Conservation (phyloP, 2,888 invertebrate species). For the Scaptomyza polygonia region DNA sequence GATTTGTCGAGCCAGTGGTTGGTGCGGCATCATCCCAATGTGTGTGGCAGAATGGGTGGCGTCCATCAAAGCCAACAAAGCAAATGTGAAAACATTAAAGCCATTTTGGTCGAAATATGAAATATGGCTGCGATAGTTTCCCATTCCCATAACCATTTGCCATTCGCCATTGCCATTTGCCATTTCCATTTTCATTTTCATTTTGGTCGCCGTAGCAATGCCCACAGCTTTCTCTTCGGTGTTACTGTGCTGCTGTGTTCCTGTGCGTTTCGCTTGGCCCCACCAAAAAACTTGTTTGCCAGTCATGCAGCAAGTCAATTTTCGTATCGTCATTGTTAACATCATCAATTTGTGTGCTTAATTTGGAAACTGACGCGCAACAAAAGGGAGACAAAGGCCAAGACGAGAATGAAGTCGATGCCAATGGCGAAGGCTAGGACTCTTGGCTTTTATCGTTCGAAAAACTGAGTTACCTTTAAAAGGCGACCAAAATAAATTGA, state of each 20-base stretch:
- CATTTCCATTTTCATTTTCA: conserved; percentile 52
- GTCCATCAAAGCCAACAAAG: conserved; percentile 78
- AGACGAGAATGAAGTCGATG: conserved; percentile 10
- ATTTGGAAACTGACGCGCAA: conserved; percentile 80
- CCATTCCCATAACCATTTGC: conserved; percentile 9
- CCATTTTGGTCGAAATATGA: conserved; percentile 64
- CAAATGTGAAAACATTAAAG: conserved; percentile 81
- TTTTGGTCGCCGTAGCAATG: conserved; percentile 49
- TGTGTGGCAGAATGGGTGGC: conserved; percentile 4
- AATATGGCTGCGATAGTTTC: conserved; percentile 67
- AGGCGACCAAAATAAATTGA: conserved; percentile 68
- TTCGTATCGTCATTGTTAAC: conserved; percentile 78
- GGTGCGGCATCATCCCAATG: conserved; percentile 17
- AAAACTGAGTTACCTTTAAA: conserved; percentile 61
- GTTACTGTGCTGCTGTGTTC: conserved; percentile 2
- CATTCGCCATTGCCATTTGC: conserved; percentile 10
- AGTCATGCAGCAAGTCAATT: conserved; percentile 74
- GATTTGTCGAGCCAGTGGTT: conserved; percentile 70
- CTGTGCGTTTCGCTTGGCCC: conserved; percentile 68
- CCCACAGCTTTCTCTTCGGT: conserved; percentile 24
- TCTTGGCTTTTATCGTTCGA: neutral
- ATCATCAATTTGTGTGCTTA: conserved; percentile 81
- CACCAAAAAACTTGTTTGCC: conserved; percentile 73
- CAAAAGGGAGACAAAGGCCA: conserved; percentile 60
- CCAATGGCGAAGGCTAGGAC: conserved; percentile 1